Base-by-base conservation (phyloP, 2,888 invertebrate genomes). In the Netelia melanura region DNA sequence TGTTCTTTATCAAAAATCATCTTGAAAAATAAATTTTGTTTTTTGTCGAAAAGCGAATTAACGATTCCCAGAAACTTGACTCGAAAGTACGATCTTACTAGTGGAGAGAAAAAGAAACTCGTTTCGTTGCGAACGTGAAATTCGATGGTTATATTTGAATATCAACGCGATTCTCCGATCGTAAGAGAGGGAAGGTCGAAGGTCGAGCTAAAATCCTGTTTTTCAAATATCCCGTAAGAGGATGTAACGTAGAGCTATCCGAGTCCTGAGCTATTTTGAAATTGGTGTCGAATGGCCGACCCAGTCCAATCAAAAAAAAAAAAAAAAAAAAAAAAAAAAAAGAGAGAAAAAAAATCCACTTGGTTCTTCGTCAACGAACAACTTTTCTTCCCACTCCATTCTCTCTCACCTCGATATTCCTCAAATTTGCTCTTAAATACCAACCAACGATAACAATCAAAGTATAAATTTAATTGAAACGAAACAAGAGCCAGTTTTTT, bases 61-160 rank as follows among this genome's bases (percentile, higher is more conserved):
- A 3, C 23, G 2, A 21, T 61, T n/a, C 52, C 52, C 14, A 11
- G 11, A n/a, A n/a, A 14, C 52, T 52, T 52, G 11, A 14, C 52
- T 14, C n/a, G 2, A 54, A 54, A 23, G 8, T 64, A 30, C 21
- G 38, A 30, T n/a, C 5, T n/a, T 54, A 17, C 17, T 17, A 17
- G 17, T 17, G 17, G 25, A 9, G 44, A 11, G 44, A 48, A 9
- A 56, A 67, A 23, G 71, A 84, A 84, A 84, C 84, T 76, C 62
- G 84, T 84, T 84, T 80, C 6, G 43, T 67, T 76, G 25, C 21
- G 61, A 64, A 64, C 65, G 80, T 5, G 17, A 80, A 65, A 84
- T 84, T 71, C 83, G 65, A 80, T 56, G 70, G 62, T 48, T 62
- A 79, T 80, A 80, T 80, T 80, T 68, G 79, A 83, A 79, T 79